Base-by-base conservation (phyloP, 1,140 invertebrate genomes). In the Liolophura sinensis region DNA sequence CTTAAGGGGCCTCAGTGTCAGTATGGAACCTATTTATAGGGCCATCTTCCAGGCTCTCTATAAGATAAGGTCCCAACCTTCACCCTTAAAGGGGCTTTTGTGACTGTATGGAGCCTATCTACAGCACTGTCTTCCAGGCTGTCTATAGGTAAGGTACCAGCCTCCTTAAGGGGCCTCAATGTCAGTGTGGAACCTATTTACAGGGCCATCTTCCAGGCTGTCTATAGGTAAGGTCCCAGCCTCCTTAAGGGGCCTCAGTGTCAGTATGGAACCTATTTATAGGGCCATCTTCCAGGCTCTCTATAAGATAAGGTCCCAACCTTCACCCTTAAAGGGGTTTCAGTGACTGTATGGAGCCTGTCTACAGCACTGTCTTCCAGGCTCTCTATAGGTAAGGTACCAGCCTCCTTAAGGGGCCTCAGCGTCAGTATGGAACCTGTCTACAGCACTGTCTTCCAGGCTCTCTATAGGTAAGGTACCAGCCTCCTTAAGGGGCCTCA, bases 171-270 rank as follows among this genome's bases (percentile, higher is more conserved):
- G n/a, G n/a, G n/a, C n/a, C n/a, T n/a, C n/a, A n/a, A 76, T 25
- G 78, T 78, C 15, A 75, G 71, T 25, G 75, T 85, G 71, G 82
- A 84, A 52, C 82, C 82, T 50, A 77, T 84, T 14, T 85, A 82
- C 60, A 81, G 76, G 51, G n/a, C n/a, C n/a, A 71, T 74, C 40
- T 85, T 85, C 68, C 78, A 83, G 61, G 78, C 81, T 58, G 54
- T 85, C 0, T 82, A 79, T 57, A 81, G 78, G 83, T 84, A 65
- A 71, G 46, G n/a, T n/a, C n/a, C n/a, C n/a, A n/a, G n/a, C n/a
- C n/a, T n/a, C n/a, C n/a, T n/a, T n/a, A n/a, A n/a, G n/a, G n/a
- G n/a, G n/a, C n/a, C n/a, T n/a, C n/a, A n/a, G 77, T 25, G 78
- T 78, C 12, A 75, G 71, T 25, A 76, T 85, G 71, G 82, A 84